Percentiles rank a stretch among this genome's conserved stretches.
These are phyloP conservation scores for Catamblyrhynchus diadema DNA, from an alignment of 2,797 vertebrate species.

Conservation along the genomic window DNA sequence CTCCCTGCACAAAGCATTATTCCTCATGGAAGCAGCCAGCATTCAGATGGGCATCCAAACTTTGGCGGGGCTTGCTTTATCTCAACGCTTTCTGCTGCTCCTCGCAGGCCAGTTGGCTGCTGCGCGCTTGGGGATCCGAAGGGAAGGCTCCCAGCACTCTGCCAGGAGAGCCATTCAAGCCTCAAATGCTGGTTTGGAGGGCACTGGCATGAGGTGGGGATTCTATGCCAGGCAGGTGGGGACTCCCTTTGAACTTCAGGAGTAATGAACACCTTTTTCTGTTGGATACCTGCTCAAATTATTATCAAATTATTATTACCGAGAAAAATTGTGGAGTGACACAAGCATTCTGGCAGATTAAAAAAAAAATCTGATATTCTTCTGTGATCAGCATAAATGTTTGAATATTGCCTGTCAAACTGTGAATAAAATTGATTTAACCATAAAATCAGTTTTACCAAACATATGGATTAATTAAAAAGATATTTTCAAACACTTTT, in stretches of 20 bases:
- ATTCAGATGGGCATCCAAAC: conserved; percentile 43
- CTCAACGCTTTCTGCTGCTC: neutral
- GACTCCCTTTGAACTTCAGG: neutral
- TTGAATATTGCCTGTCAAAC: neutral
- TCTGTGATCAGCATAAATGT: neutral
- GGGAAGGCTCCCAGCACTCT: conserved; percentile 17
- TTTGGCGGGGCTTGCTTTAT: conserved; percentile 8
- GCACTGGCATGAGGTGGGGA: neutral
- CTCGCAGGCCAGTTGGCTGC: conserved; percentile 41
- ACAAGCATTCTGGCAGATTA: neutral
- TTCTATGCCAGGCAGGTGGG: neutral
- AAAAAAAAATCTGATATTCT: neutral
- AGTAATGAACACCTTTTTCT: neutral
- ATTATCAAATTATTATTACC: neutral
- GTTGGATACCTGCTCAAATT: neutral
- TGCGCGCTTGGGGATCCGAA: neutral
- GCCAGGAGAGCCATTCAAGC: neutral
- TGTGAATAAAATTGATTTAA: neutral
- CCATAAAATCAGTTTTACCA: neutral
- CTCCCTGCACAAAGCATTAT: conserved; percentile 32
- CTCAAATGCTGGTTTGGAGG: neutral
- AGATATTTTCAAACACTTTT: neutral
- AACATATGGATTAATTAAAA: neutral
- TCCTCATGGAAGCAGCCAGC: conserved; percentile 40
- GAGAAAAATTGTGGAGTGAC: neutral